A percentile compares a stretch with the other conserved stretches of the same genome.
Conservation (phyloP, 2,888 invertebrate species). For the Chorisops tibialis region DNA sequence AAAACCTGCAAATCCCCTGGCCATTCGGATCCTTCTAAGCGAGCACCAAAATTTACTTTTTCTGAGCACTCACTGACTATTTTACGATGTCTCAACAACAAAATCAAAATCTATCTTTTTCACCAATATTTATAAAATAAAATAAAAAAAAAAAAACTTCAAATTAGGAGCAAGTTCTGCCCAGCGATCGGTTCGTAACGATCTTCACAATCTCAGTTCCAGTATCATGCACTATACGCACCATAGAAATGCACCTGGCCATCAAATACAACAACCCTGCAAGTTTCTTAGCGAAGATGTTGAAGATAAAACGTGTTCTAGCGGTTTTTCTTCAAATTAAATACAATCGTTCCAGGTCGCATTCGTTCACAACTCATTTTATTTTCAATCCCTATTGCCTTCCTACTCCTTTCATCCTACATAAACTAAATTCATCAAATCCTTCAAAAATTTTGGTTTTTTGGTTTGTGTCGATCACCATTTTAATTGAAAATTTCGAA, state of each 20-base stretch:
- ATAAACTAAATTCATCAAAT: no score
- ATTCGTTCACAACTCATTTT: no score
- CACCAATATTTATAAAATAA: neutral
- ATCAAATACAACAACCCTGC: neutral
- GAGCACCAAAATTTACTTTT: neutral
- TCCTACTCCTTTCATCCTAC: no score
- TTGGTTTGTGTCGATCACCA: no score
- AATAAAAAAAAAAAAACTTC: neutral
- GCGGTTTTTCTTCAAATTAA: conserved; percentile 23
- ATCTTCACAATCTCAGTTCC: no score
- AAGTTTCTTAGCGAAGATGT: neutral
- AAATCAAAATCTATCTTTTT: neutral
- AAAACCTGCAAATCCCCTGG: conserved; percentile 42
- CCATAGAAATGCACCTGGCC: neutral
- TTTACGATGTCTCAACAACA: neutral
- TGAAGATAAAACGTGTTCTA: conserved; percentile 28
- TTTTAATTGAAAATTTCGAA: no score
- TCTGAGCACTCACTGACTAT: neutral
- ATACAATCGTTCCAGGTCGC: no score
- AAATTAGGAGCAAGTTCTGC: no score
- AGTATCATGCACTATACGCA: no score
- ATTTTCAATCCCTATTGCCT: no score
- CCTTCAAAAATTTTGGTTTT: no score
- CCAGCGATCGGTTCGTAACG: no score
- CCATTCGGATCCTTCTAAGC: conserved; percentile 28